Base-by-base conservation (phyloP, 2,797 vertebrate species). In the Macroramphosus scolopax region DNA sequence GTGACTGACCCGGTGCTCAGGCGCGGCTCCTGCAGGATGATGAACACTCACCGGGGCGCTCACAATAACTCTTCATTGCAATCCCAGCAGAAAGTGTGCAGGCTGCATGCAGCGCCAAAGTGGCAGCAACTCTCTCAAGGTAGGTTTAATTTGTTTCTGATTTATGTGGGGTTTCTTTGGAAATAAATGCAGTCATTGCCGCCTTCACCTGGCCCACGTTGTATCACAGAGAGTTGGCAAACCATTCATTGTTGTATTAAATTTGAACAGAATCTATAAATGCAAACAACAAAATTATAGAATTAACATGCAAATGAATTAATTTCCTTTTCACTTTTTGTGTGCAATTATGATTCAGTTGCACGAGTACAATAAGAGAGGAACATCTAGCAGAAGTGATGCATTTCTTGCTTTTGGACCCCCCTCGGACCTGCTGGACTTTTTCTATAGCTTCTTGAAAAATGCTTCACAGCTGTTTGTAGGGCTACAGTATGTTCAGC, bases 81-180 rank as follows among this genome's bases (percentile, higher is more conserved):
- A 45, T 24, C 25, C 3, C 43, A 49, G 54, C 59, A 49, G 54
- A 55, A 17, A 47, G 41, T 24, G 51, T 46, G 28, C 55, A 48
- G 25, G 0, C 32, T 39, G 68, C 58, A 39, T 12, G 62, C 51
- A 43, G 44, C 13, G 15, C 15, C 3, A 15, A 0, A 13, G n/a
- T 8, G 26, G 2, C 35, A 42, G 46, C 59, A 59, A 10, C 16
- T 30, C 44, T 8, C 1, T 0, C 38, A 45, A 77, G 72, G 77
- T 83, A 73, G 48, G 68, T 25, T 53, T 4, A 2, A 1, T 24
- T 17, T 9, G 1, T 11, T 11, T 13, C 20, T 22, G 20, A 22
- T 3, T 22, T 22, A 22, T 22, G 20, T 22, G 6, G 20, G 20
- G 6, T 22, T 22, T 22, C 3, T n/a, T n/a, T n/a, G 20, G 20